Evolutionary conservation across 2,113 vertebrate genomes (phyloP).

Genomic region (Tetraodon nigroviridis): DNA sequence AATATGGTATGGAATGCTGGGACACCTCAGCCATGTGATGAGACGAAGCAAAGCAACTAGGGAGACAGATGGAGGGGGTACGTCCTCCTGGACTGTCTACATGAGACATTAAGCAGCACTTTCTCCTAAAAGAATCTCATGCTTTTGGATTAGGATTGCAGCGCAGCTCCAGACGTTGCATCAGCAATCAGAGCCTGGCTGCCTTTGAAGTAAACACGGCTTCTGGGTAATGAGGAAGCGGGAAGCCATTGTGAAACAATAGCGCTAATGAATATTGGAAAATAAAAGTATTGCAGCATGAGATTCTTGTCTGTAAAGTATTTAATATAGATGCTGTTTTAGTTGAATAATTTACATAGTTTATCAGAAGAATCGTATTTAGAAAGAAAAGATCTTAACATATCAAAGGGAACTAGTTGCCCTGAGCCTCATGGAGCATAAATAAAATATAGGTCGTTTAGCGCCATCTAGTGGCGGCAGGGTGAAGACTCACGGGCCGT

Average conservation of each 20-base stretch:
- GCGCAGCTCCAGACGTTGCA: slow-evolving; percentile 42
- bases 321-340: background rate
- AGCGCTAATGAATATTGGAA: slow-evolving; percentile 5
- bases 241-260: slow-evolving; percentile 30
- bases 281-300: background rate
- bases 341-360: too few species aligned
- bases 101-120: slow-evolving; percentile 36
- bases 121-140: slow-evolving; percentile 22
- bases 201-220: slow-evolving; percentile 46
- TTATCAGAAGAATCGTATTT: too few species aligned
- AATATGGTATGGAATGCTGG: slow-evolving; percentile 77
- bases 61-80: slow-evolving; percentile 14
- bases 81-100: background rate
- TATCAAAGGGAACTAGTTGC: too few species aligned
- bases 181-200: slow-evolving; percentile 38
- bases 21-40: slow-evolving; percentile 65
- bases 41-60: slow-evolving; percentile 58
- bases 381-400: too few species aligned
- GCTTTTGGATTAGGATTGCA: slow-evolving; percentile 37
- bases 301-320: background rate
- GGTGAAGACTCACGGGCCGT: background rate
- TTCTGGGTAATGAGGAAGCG: slow-evolving; percentile 1
- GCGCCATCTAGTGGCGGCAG: slow-evolving; percentile 60
- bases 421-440: too few species aligned
- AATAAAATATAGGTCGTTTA: slow-evolving; percentile 9